Base-by-base conservation (phyloP, 2,888 invertebrate species). In the Phalera bucephala region DNA sequence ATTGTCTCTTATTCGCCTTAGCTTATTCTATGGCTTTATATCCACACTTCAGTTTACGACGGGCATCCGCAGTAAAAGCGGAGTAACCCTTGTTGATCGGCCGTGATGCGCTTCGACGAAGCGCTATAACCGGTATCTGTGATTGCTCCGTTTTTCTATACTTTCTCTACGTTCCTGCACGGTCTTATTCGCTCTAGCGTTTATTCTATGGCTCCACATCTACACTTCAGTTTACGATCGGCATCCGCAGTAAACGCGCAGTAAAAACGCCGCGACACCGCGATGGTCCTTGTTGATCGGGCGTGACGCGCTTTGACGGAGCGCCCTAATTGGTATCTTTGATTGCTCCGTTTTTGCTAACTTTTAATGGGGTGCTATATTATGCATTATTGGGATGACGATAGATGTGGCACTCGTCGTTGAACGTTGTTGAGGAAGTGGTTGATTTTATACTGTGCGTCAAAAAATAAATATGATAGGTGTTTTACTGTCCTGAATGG, bases 241-340 rank as follows among this genome's bases (percentile, higher is more conserved):
- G 45, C 54, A 76, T 75, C 57, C 52, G 67, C 68, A 70, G 67
- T 72, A 77, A 78, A 67, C 62, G 58, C 64, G 69, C 72, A 66
- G 69, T 72, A 52, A 62, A 60, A 55, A 76, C 21, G 33, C 23
- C 26, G 26, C 17, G 36, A 41, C 30, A 21, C 9, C 30, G 40
- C 13, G 28, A 36, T 17, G 28, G 23, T 11, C 1, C 35, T 29
- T 17, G 29, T 29, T 12, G 29, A 29, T 29, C 29, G 22, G 23
- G 17, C 29, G 23, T 35, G 23, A 12, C 7, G 23, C 23, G 35
- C 28, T 29, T 29, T 35, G 35, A 35, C 22, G 29, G 4, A 15
- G 28, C 29, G 29, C 10, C 19, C 19, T 29, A 35, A 28, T 35
- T 35, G 29, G 35, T 35, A 35, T 35, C 35, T 35, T 29, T 28